Evolutionary conservation across 2,113 vertebrate species (phyloP), one percentile per base, ranked within the genome.

Genomic region (Chiloscyllium plagiosum): DNA sequence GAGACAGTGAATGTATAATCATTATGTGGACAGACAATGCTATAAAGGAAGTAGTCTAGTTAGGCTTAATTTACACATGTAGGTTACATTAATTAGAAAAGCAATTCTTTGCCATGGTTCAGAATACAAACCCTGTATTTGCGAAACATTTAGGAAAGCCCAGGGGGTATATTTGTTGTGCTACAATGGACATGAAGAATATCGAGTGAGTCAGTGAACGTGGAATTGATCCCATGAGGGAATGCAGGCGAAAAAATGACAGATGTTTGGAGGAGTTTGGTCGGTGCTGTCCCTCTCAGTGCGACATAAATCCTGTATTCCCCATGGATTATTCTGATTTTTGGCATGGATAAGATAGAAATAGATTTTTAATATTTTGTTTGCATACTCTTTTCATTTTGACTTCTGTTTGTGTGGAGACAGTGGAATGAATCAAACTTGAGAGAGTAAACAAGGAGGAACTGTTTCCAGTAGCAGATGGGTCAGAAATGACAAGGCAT

Each of bases 31-130:
- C 5, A 22, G 56, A 61, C 61, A 93, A 4, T n/a, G 33, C n/a
- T 68, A 83, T 68, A 37, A 20, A 93, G 89, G 89, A 33, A 93
- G 61, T 37, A 6, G n/a, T n/a, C n/a, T 93, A 22, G 89, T 37
- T 33, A 61, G 87, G 33, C 33, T 66, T 66, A 66, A 93, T 93
- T 93, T 93, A 93, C 61, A 7, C 61, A 37, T 68, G 33, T 47
- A 22, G n/a, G 61, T 93, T 66, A 68, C 89, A 93, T 66, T 93
- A 93, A 93, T 93, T 93, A 93, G 89, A n/a, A 66, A 33, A 66
- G 20, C 37, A 37, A 93, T 93, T 93, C 65, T 19, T 37, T 93
- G 37, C 61, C 37, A 20, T 37, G 65, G 89, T 37, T 93, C 89
- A 93, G 4, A 22, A 68, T 68, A 22, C 56, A 65, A 93, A 33